Base-by-base conservation (phyloP, 1,140 invertebrate genomes). In the Proales similis region DNA sequence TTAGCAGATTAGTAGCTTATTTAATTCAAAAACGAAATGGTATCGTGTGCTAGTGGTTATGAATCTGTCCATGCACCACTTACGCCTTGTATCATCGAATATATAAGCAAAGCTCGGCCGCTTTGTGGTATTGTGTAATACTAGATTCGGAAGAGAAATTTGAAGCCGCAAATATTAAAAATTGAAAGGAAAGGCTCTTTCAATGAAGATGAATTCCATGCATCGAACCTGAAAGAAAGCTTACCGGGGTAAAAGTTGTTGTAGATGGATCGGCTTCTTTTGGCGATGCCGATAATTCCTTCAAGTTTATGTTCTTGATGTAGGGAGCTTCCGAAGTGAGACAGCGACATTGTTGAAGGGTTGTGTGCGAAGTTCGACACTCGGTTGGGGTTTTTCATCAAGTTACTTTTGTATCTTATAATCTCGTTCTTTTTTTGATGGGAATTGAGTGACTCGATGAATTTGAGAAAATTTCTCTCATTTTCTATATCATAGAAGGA, bases 91-190 rank as follows among this genome's bases (percentile, higher is more conserved):
- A 42, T 57, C 51, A 42, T 42, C 45, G 45, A 57, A 57, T 12
- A 57, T 57, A 43, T 57, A 42, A 42, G 51, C 14, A 57, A 57
- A 57, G 32, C 51, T 57, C 17, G 51, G 51, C 45, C 51, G 26
- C n/a, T 57, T 57, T 42, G 51, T 42, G 20, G 17, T 57, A 42
- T 42, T 57, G 45, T 57, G 30, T 11, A 57, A 27, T 42, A 49
- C 20, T 24, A 36, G 27, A 49, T 49, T 27, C 20, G 32, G 20
- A 49, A 17, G 38, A 49, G 27, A 32, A 30, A 14, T 20, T 11
- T n/a, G 12, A 47, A n/a, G 20, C 12, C 24, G 29, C 7, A 12
- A 46, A 46, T 26, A 20, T n/a, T 20, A n/a, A 46, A 46, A 6
- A 26, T 20, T 14, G 14, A 46, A 46, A 3, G 12, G 4, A 5